These are phyloP conservation scores for Trypoxylon attenuatum DNA, from an alignment of 2,888 invertebrate species.

Conservation along the genomic window DNA sequence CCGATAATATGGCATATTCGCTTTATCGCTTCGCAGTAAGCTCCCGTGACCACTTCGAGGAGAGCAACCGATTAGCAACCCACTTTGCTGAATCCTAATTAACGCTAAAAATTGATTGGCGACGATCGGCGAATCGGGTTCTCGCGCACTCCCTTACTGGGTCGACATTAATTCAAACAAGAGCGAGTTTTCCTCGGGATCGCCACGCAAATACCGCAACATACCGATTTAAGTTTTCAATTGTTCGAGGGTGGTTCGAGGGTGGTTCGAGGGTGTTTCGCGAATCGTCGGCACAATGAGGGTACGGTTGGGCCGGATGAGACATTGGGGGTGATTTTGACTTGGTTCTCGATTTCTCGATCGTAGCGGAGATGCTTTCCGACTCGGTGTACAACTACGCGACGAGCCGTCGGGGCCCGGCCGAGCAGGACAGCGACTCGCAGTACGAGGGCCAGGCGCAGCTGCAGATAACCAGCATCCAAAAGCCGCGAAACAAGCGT, in stretches of 20 bases:
- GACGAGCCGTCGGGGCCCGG: slow-evolving; percentile 69
- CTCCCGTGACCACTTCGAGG: neutral
- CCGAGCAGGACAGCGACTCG: slow-evolving; percentile 72
- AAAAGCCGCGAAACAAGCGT: slow-evolving; percentile 75
- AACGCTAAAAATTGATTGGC: slow-evolving; percentile 52
- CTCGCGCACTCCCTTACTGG: slow-evolving; percentile 13
- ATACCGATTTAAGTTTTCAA: too few species aligned
- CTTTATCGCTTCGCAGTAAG: slow-evolving; percentile 29
- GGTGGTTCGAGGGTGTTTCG: too few species aligned
- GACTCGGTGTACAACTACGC: slow-evolving; percentile 74
- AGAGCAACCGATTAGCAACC: slow-evolving; percentile 35
- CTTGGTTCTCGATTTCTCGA: slow-evolving; percentile 13
- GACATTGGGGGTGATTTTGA: too few species aligned
- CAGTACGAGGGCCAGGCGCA: slow-evolving; percentile 68
- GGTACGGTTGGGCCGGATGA: too few species aligned
- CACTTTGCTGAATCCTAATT: slow-evolving; percentile 45
- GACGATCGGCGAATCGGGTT: slow-evolving; percentile 14
- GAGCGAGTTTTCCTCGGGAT: neutral
- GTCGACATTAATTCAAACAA: slow-evolving; percentile 1
- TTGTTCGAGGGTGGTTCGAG: too few species aligned
- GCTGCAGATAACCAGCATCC: slow-evolving; percentile 63
- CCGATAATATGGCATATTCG: slow-evolving; percentile 6
- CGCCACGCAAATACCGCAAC: slow-evolving; percentile 1
- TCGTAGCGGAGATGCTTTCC: slow-evolving; percentile 73
- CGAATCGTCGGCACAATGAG: too few species aligned